These are phyloP conservation scores for Orchestia grillus DNA, from an alignment of 1,140 invertebrate genomes.

Conservation along the genomic window DNA sequence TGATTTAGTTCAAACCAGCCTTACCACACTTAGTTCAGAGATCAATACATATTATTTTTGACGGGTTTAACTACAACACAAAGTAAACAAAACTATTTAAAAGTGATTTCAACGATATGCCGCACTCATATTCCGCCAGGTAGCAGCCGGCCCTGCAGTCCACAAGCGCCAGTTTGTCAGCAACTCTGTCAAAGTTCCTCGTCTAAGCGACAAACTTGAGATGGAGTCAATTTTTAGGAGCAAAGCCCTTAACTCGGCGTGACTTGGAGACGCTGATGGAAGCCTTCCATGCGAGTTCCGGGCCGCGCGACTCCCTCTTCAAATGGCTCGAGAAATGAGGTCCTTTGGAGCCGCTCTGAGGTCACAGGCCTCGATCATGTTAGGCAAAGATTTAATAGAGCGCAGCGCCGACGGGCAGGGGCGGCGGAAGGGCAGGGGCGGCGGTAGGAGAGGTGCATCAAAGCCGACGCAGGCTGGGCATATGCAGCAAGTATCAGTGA, in stretches of 20 bases:
- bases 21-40: not conserved
- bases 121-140: not conserved
- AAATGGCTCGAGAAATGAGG: constrained; percentile 43
- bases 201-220: constrained; percentile 50
- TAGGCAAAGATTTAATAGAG: constrained; percentile 43
- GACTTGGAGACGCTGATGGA: constrained; percentile 36
- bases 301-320: not conserved
- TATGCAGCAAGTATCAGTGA: not conserved
- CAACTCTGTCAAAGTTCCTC: constrained; percentile 21
- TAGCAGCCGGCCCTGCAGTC: not conserved
- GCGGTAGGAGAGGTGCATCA: not conserved
- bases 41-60: not conserved
- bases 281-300: constrained; percentile 12
- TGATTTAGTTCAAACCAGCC: no score
- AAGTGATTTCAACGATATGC: not conserved
- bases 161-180: not conserved
- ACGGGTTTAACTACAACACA: not conserved
- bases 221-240: constrained; percentile 48
- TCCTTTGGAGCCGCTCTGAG: constrained; percentile 28
- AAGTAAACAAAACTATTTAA: not conserved
- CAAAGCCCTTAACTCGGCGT: constrained; percentile 30
- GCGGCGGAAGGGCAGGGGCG: not conserved
- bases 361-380: not conserved
- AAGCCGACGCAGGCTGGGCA: not conserved
- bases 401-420: not conserved